Percentiles rank a stretch among this genome's conserved stretches.
Evolutionary conservation across 1,140 invertebrate species (phyloP).

Genomic region (Drosophila suzukii): DNA sequence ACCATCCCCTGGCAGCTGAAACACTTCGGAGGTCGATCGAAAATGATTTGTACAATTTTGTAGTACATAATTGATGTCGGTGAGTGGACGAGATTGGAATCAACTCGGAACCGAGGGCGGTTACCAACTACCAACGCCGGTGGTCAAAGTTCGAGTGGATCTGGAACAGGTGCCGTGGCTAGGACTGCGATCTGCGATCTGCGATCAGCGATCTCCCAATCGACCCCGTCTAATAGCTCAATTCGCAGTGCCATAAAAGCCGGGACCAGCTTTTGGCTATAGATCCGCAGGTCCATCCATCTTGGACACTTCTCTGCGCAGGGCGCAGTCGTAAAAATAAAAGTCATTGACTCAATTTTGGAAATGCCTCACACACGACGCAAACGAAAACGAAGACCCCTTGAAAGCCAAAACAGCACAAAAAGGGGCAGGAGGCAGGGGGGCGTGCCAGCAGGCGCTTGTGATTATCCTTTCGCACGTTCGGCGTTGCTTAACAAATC

Average conservation of each 20-base stretch:
- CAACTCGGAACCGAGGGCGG: constrained; percentile 7
- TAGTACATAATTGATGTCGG: constrained; percentile 69
- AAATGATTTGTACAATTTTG: constrained; percentile 69
- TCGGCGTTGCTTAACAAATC: constrained; percentile 82
- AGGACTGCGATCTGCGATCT: background rate
- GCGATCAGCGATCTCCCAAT: constrained; percentile 7
- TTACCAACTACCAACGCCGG: constrained; percentile 8
- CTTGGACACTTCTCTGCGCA: constrained; percentile 5
- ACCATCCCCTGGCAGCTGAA: constrained; percentile 15
- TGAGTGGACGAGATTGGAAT: constrained; percentile 41
- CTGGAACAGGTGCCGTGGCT: constrained; percentile 1
- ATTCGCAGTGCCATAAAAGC: constrained; percentile 67
- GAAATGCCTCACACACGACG: constrained; percentile 79
- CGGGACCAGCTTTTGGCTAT: constrained; percentile 15
- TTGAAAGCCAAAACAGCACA: background rate
- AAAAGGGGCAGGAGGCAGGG: constrained; percentile 16
- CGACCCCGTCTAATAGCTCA: constrained; percentile 62
- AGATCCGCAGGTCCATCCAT: constrained; percentile 8
- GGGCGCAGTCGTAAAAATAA: constrained; percentile 71
- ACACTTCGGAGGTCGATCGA: background rate
- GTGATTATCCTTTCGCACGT: constrained; percentile 82
- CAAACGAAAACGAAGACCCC: constrained; percentile 12
- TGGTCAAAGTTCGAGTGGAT: constrained; percentile 25
- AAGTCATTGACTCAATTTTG: constrained; percentile 82
- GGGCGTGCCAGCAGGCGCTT: constrained; percentile 78